Conservation (phyloP, 2,113 vertebrate species). For the Heloderma charlesbogerti region DNA sequence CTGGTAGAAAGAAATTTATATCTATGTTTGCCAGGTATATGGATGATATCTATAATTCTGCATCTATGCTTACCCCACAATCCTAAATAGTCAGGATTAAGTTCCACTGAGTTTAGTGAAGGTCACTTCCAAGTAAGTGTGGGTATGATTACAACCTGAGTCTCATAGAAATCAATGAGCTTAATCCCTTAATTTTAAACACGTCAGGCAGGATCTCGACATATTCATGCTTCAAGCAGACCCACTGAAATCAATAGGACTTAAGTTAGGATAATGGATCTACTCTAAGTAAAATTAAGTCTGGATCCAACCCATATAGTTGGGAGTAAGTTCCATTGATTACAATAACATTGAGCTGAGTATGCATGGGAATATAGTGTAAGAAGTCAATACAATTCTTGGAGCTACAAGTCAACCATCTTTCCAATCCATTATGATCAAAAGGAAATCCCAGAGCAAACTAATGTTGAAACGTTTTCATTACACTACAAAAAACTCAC, state of each 20-base stretch:
- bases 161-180: too few species aligned
- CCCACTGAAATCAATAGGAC: not conserved
- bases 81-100: too few species aligned
- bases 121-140: too few species aligned
- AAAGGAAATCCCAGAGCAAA: slow-evolving; percentile 3
- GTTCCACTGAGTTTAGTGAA: too few species aligned
- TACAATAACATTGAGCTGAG: too few species aligned
- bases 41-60: too few species aligned
- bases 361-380: too few species aligned
- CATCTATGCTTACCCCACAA: too few species aligned
- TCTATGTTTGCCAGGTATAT: too few species aligned
- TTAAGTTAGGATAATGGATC: not conserved
- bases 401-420: not conserved
- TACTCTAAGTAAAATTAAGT: not conserved
- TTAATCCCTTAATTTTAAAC: too few species aligned
- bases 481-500: not conserved
- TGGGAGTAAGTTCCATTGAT: not conserved
- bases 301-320: not conserved
- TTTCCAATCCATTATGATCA: not conserved
- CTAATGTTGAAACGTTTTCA: slow-evolving; percentile 4
- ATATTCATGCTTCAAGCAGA: not conserved
- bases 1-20: too few species aligned
- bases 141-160: too few species aligned
- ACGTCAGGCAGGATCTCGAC: not conserved
- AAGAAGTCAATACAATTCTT: not conserved